phyloP scores from a whole-genome alignment of 1,140 invertebrate genomes.

The Drosophila nannoptera region DNA sequence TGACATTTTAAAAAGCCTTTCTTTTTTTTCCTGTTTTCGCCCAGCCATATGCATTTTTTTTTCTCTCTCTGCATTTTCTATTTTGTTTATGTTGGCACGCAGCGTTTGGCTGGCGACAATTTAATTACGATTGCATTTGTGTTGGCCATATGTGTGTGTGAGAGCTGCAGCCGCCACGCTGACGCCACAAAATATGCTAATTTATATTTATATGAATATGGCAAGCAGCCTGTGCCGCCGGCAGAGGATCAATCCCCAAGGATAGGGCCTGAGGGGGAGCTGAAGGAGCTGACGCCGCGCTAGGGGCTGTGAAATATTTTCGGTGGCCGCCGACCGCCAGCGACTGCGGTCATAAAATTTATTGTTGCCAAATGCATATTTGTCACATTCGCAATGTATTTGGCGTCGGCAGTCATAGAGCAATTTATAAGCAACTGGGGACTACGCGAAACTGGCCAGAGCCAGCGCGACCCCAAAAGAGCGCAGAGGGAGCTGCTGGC shows the following conservation, averaged over 20 bases:
- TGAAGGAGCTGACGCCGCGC: neutral
- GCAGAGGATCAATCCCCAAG: slow-evolving; percentile 43
- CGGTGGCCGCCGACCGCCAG: slow-evolving; percentile 54
- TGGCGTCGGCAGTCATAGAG: slow-evolving; percentile 63
- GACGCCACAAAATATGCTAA: slow-evolving; percentile 76
- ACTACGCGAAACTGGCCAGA: too few relatives aligned
- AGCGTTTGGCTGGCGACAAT: slow-evolving; percentile 59
- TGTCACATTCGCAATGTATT: slow-evolving; percentile 76
- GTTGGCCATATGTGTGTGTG: slow-evolving; percentile 9
- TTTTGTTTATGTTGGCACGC: slow-evolving; percentile 34
- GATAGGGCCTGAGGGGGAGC: neutral
- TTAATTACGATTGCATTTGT: slow-evolving; percentile 65
- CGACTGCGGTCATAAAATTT: slow-evolving; percentile 73
- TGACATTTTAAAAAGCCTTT: slow-evolving; percentile 12
- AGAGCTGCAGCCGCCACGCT: slow-evolving; percentile 58
- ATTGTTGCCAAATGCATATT: slow-evolving; percentile 76
- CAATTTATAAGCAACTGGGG: slow-evolving; percentile 75
- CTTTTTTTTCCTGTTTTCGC: neutral
- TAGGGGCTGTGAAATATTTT: slow-evolving; percentile 58
- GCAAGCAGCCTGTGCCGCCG: slow-evolving; percentile 6
- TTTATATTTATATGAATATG: slow-evolving; percentile 74
- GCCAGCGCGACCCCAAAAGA: slow-evolving; percentile 4
- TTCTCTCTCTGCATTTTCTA: slow-evolving; percentile 1
- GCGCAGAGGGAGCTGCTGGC: neutral
- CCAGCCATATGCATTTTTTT: too few relatives aligned